Base-by-base conservation (phyloP, 1,140 invertebrate species). In the Mylabris phalerata region DNA sequence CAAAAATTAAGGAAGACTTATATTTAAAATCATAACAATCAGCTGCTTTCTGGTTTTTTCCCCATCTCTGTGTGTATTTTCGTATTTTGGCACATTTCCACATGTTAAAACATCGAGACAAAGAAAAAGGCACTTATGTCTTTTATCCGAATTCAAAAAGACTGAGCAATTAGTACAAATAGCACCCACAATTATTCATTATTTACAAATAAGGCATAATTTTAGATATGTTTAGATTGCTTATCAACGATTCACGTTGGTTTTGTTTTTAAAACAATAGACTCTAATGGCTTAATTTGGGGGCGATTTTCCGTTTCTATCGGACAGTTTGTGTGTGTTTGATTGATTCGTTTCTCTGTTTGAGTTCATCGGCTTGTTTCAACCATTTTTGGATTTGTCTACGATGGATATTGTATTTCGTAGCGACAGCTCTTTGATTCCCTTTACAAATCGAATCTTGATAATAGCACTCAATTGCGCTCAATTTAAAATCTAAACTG, bases 331-430 rank as follows among this genome's bases (percentile, higher is more conserved):
- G 65, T 48, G 56, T 64, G 10, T 68, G 60, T 59, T 71, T 67
- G n/a, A 67, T 50, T 6, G 52, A 52, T 60, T 70, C 66, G 41
- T 66, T 69, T 10, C 62, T 55, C 42, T 67, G 57, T 3, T 77
- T 63, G 0, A 83, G 67, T 38, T 81, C 74, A 3, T 69, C 63
- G 51, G 82, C 81, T 51, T 82, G 79, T 9, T 78, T 75, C 3
- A 84, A 63, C 82, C 83, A 84, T 62, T 83, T 84, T 57, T 84
- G 81, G 6, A 84, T 79, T 67, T 84, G 82, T n/a, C 82, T 75
- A 3, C 82, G 73, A 64, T 84, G 81, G 54, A 84, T 80, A 47
- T 79, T 77, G 61, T 80, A 84, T 66, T 84, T 83, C 24, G 77
- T 74, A 0, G 82, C 82, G 1, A 82, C 82, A 7, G 84, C 79